Percentiles rank a stretch among this genome's conserved stretches.
phyloP scores from a whole-genome alignment of 2,888 invertebrate species.

The Thelaira solivaga region DNA sequence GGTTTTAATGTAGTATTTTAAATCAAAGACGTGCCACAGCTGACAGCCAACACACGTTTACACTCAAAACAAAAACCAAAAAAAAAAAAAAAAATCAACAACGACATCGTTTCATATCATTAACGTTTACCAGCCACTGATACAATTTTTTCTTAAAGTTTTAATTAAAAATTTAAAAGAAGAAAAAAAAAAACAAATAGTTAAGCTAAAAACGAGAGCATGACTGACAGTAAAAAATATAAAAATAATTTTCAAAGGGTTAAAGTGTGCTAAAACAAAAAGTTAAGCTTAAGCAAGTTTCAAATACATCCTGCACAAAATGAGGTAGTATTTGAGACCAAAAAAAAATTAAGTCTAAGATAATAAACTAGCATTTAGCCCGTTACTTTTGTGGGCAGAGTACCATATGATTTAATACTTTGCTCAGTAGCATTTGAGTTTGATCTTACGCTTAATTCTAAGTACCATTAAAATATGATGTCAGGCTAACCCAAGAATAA shows the following conservation, averaged over 20 bases:
- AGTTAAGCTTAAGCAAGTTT: neutral
- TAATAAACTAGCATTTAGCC: no score
- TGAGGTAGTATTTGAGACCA: no score
- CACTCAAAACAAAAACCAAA: neutral
- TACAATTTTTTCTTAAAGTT: slow-evolving; percentile 14
- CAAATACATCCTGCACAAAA: neutral
- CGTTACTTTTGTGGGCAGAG: no score
- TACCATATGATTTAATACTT: no score
- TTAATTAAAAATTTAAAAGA: neutral
- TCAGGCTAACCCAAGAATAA: no score
- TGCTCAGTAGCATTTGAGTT: no score
- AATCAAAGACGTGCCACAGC: slow-evolving; percentile 41
- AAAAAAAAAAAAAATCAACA: neutral
- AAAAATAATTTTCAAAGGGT: neutral
- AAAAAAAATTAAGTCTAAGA: neutral
- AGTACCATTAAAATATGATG: no score
- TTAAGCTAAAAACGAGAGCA: slow-evolving; percentile 11
- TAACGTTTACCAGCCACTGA: slow-evolving; percentile 32
- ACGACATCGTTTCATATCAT: slow-evolving; percentile 25
- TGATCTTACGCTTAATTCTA: no score
- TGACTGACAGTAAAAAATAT: slow-evolving; percentile 23
- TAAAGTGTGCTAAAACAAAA: neutral
- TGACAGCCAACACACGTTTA: slow-evolving; percentile 60
- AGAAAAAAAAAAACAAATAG: neutral
- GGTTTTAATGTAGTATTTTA: slow-evolving; percentile 22